A percentile compares a stretch with the other conserved stretches of the same genome.
Conservation (phyloP, 2,888 invertebrate species). For the Thymelicus acteon region DNA sequence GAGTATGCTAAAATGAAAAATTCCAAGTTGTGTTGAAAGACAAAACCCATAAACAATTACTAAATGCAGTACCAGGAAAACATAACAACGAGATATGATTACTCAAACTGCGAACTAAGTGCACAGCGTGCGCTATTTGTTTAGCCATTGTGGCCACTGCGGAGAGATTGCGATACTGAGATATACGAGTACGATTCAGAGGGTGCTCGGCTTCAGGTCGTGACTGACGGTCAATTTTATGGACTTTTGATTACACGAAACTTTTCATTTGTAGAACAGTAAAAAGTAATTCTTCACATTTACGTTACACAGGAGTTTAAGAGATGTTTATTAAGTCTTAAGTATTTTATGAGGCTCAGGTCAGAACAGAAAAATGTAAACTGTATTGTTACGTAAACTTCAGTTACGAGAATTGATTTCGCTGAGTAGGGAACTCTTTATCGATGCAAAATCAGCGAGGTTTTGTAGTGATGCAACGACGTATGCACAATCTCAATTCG, state of each 20-base stretch:
- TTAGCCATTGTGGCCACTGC: slow-evolving; percentile 16
- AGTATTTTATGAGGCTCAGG: not conserved
- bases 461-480: slow-evolving; percentile 26
- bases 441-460: slow-evolving; percentile 19
- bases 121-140: slow-evolving; percentile 18
- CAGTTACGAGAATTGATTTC: slow-evolving; percentile 6
- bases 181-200: slow-evolving; percentile 18
- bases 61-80: slow-evolving; percentile 22
- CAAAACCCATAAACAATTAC: not conserved
- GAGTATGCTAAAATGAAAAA: not conserved
- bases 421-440: not conserved
- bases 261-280: not conserved
- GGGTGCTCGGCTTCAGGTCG: slow-evolving; percentile 12
- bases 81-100: slow-evolving; percentile 14
- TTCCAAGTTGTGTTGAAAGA: not conserved
- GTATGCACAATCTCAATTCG: slow-evolving; percentile 25
- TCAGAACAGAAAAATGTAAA: not conserved
- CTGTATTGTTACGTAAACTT: not conserved
- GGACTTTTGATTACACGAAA: slow-evolving; percentile 9
- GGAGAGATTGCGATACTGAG: slow-evolving; percentile 18
- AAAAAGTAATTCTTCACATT: slow-evolving; percentile 5
- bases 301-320: not conserved
- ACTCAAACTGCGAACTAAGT: slow-evolving; percentile 19
- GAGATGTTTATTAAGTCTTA: not conserved
- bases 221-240: slow-evolving; percentile 21